phyloP scores from a whole-genome alignment of 1,140 invertebrate genomes.

The Caenorhabditis latens region DNA sequence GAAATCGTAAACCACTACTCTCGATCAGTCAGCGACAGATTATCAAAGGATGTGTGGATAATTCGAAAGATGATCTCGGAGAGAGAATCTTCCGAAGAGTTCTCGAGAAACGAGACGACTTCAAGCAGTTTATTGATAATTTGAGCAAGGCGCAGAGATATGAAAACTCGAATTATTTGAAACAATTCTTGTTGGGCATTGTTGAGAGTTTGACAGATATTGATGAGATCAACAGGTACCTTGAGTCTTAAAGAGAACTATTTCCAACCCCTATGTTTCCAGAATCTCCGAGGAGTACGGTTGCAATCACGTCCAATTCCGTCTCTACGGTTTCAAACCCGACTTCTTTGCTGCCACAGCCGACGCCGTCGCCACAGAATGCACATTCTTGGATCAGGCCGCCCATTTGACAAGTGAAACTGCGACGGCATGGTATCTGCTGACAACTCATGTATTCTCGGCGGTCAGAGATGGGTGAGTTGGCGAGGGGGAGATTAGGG shows the following conservation, averaged over 20 bases:
- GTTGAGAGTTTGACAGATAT: slow-evolving; percentile 65
- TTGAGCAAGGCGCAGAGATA: slow-evolving; percentile 63
- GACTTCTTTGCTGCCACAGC: slow-evolving; percentile 72
- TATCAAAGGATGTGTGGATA: slow-evolving; percentile 72
- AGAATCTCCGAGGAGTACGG: slow-evolving; percentile 68
- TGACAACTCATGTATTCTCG: slow-evolving; percentile 62
- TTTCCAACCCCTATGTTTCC: background rate
- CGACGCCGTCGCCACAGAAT: slow-evolving; percentile 72
- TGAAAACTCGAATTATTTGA: slow-evolving; percentile 63
- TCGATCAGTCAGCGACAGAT: slow-evolving; percentile 66
- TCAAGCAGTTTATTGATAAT: slow-evolving; percentile 67
- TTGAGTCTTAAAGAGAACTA: background rate
- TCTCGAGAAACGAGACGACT: slow-evolving; percentile 70
- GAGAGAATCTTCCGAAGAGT: slow-evolving; percentile 69
- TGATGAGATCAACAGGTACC: slow-evolving; percentile 67
- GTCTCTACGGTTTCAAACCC: slow-evolving; percentile 70
- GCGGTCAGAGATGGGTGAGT: slow-evolving; percentile 59
- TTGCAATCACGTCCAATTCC: slow-evolving; percentile 66
- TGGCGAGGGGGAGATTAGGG: no score
- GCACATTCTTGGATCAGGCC: slow-evolving; percentile 69
- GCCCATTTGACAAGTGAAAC: slow-evolving; percentile 66
- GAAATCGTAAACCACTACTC: slow-evolving; percentile 60
- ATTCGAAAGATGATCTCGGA: slow-evolving; percentile 72
- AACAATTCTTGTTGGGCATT: slow-evolving; percentile 65
- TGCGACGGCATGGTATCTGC: slow-evolving; percentile 60